Base-by-base conservation (phyloP, 1,140 invertebrate genomes). In the Caenorhabditis remanei region DNA sequence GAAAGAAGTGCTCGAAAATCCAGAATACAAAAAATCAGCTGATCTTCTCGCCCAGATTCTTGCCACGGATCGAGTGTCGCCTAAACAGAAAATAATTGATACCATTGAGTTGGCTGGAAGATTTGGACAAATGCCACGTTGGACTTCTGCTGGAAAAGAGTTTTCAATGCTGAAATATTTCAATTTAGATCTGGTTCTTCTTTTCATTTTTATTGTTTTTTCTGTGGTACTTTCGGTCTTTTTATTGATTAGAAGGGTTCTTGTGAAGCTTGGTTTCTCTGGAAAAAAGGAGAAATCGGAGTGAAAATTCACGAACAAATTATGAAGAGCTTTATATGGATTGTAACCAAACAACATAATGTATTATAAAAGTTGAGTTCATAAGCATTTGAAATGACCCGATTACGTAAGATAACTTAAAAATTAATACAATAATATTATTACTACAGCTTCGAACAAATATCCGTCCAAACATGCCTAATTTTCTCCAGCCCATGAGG, bases 1-100 rank as follows among this genome's bases (percentile, higher is more conserved):
- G 19, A 79, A 79, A 50, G 71, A 79, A 79, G 71, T 79, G n/a
- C 71, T 79, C 71, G 71, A 79, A 13, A 79, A 79, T 79, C 71
- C 71, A 41, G 71, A 79, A 79, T 79, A 79, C 71, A 79, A 79
- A 24, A 79, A 50, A 11, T 79, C 71, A 24, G 71, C 71, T 1
- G 71, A 79, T 24, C 46, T 79, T 48, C 21, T 79, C 7, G 71
- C 71, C 6, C 43, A 13, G n/a, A 79, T 79, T 50, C 21, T 79
- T 16, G 71, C 71, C 5, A 53, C 46, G 6, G 71, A 79, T 7
- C n/a, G 71, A 24, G 32, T 79, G 13, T 79, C 71, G 2, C 46
- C 71, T 5, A 13, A 40, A 24, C 71, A 79, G 19, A 79, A 79
- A 24, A 79, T 79, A 11, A 24, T 79, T 2, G 71, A 79, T 24